Base-by-base conservation (phyloP, 2,113 vertebrate genomes). In the Pleuronectes platessa region DNA sequence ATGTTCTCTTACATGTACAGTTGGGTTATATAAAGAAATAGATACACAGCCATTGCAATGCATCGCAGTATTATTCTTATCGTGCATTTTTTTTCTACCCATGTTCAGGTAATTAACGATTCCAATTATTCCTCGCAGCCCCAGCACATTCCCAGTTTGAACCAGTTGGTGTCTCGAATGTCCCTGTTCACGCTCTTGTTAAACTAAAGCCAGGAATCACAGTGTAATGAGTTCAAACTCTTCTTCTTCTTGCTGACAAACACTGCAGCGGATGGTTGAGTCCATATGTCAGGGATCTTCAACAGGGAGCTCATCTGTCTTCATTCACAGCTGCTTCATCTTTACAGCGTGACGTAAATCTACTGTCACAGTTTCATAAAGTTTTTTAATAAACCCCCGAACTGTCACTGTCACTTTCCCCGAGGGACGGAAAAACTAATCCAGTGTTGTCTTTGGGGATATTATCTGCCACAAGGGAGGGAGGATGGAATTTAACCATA, bases 181-280 rank as follows among this genome's bases (percentile, higher is more conserved):
- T 76, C 68, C 74, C 14, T 70, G 68, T 85, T 86, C 88, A 89
- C 76, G 74, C 61, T 47, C 81, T 77, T 71, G 9, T 92, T 86
- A 89, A 90, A 62, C 53, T 26, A 60, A 24, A 77, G 61, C 66
- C 65, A 5, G 54, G 61, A 82, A 61, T 79, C 70, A 51, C 70
- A 56, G 61, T 60, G 69, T 87, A 85, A 88, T 83, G 53, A 86
- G 63, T 17, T 54, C 62, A 74, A 74, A 66, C 63, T 68, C 45
- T 45, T 79, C 71, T 31, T 31, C 31, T 5, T 53, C 64, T 55
- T 31, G 24, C 71, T 59, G 77, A 78, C 69, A 79, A 66, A 82
- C 70, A 61, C 74, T 58, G 64, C 18, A n/a, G 11, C 5, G 3
- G 12, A 63, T 77, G 71, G 81, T 76, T 80, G 76, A 67, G 66